Percentiles rank a stretch among this genome's conserved stretches.
These are phyloP conservation scores for Germaria angustata DNA, from an alignment of 2,888 invertebrate genomes.

Conservation along the genomic window DNA sequence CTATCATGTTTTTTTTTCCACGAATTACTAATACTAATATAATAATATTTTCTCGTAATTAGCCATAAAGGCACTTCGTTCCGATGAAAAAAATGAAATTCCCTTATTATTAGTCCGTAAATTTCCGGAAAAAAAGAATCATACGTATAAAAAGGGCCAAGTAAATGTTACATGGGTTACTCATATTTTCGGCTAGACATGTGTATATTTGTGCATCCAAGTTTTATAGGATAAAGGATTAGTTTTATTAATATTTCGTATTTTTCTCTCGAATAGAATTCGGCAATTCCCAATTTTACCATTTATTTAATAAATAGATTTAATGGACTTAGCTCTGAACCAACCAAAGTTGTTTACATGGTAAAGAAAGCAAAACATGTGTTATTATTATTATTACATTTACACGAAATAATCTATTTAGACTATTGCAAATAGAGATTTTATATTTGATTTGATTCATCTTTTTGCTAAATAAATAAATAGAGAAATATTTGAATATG, in stretches of 20 bases:
- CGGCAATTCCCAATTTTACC: background rate
- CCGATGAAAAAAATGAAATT: no score
- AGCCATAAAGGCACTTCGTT: no score
- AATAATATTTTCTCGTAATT: no score
- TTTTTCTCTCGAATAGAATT: background rate
- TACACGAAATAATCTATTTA: slow-evolving; percentile 42
- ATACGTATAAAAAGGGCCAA: no score
- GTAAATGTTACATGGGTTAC: no score
- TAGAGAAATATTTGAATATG: slow-evolving; percentile 21
- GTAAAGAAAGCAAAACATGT: background rate
- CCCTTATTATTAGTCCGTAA: no score
- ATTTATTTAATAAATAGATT: background rate
- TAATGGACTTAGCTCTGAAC: background rate
- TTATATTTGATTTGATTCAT: slow-evolving; percentile 21
- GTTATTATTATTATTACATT: slow-evolving; percentile 22
- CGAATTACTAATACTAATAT: no score
- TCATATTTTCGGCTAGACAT: no score
- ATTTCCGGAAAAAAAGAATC: no score
- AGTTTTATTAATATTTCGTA: background rate
- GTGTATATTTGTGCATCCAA: no score
- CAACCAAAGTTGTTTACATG: background rate
- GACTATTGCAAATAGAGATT: slow-evolving; percentile 13
- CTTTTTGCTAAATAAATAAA: slow-evolving; percentile 37
- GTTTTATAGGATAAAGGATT: no score
- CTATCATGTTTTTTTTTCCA: no score